Evolutionary conservation across 2,888 invertebrate species (phyloP).

Genomic region (Nysson spinosus): DNA sequence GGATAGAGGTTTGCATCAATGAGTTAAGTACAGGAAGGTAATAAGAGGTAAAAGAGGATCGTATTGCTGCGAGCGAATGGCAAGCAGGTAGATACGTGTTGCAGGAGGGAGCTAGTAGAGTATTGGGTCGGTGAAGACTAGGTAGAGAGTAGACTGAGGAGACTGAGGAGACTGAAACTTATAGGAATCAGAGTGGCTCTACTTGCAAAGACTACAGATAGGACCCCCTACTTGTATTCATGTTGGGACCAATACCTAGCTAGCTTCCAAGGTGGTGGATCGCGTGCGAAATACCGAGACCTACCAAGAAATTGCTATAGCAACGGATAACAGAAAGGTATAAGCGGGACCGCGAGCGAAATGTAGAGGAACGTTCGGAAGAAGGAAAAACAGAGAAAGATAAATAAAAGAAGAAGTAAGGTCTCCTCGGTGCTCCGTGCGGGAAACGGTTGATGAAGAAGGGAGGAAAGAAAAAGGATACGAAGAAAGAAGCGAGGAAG

Average conservation of each 20-base stretch:
- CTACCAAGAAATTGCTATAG: slow-evolving; percentile 21
- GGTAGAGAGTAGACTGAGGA: slow-evolving; percentile 2
- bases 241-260: background rate
- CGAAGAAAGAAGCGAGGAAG: slow-evolving; percentile 8
- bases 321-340: slow-evolving; percentile 1
- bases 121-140: background rate
- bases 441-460: background rate
- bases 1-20: slow-evolving; percentile 52
- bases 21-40: slow-evolving; percentile 41
- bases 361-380: no score
- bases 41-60: background rate
- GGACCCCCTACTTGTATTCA: background rate
- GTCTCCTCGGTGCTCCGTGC: slow-evolving; percentile 17
- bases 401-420: slow-evolving; percentile 17
- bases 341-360: background rate
- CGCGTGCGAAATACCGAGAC: slow-evolving; percentile 55
- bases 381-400: slow-evolving; percentile 6
- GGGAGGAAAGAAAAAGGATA: slow-evolving; percentile 17
- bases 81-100: background rate
- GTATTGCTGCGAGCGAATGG: background rate
- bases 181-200: slow-evolving; percentile 9
- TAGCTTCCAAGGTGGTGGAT: slow-evolving; percentile 32
- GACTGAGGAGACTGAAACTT: slow-evolving; percentile 28
- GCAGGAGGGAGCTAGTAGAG: background rate
- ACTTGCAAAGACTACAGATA: slow-evolving; percentile 5